These are phyloP conservation scores for Dinothrombium tinctorium DNA, from an alignment of 1,140 invertebrate species.

Conservation along the genomic window DNA sequence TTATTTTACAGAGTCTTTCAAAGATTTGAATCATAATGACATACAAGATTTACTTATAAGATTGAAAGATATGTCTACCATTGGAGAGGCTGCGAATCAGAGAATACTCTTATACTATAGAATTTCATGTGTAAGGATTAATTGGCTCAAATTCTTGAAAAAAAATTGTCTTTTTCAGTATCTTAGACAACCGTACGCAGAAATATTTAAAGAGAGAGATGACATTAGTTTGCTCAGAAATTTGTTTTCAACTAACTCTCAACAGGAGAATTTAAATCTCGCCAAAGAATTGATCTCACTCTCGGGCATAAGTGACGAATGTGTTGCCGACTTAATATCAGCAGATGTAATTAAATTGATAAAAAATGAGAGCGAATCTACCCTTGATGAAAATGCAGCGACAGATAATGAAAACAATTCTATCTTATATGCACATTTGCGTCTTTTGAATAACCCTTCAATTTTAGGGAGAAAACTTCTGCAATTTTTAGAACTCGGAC, in stretches of 20 bases:
- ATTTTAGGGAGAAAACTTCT: constrained; percentile 1
- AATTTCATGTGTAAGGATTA: constrained; percentile 8
- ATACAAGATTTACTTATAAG: too few species aligned
- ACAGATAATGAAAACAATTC: background rate
- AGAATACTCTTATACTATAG: constrained; percentile 8
- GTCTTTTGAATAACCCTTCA: constrained; percentile 4
- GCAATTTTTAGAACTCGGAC: background rate
- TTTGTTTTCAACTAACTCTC: background rate
- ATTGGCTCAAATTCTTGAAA: background rate
- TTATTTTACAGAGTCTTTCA: too few species aligned
- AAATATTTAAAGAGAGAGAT: background rate
- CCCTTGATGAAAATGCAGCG: background rate
- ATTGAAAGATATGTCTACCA: background rate
- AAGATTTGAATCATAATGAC: too few species aligned
- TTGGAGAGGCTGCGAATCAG: constrained; percentile 5
- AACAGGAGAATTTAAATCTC: background rate
- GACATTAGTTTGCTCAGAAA: background rate
- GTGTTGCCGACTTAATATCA: background rate
- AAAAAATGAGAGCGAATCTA: background rate
- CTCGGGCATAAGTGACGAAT: background rate
- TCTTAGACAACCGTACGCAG: background rate
- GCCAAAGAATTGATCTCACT: constrained; percentile 6
- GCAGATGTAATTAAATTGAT: background rate
- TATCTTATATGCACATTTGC: background rate
- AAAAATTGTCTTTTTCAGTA: background rate